Percentiles rank a stretch among this genome's conserved stretches.
Evolutionary conservation across 2,888 invertebrate genomes (phyloP).

Genomic region (Lydus trimaculatus): DNA sequence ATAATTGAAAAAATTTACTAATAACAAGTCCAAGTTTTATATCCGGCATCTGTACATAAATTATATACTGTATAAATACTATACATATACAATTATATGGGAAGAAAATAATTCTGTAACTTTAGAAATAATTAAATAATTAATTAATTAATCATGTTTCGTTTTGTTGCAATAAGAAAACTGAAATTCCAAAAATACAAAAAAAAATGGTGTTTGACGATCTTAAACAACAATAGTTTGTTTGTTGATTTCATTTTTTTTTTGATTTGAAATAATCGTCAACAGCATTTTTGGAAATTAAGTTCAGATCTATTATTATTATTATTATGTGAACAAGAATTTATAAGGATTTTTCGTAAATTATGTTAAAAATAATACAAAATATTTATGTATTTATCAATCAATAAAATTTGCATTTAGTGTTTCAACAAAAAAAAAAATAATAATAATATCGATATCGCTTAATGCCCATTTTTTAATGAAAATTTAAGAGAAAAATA

Average conservation of each 20-base stretch:
- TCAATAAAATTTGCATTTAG: conserved; percentile 59
- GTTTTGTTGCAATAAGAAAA: conserved; percentile 26
- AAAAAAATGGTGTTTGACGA: conserved; percentile 48
- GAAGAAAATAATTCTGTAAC: conserved; percentile 30
- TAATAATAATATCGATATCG: conserved; percentile 57
- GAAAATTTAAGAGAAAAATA: conserved; percentile 59
- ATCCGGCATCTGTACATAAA: conserved; percentile 41
- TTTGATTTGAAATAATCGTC: conserved; percentile 45
- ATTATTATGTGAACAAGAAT: conserved; percentile 48
- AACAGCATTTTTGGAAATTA: conserved; percentile 51
- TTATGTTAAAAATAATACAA: conserved; percentile 47
- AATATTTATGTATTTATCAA: conserved; percentile 58
- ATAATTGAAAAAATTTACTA: conserved; percentile 30
- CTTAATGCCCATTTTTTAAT: conserved; percentile 62
- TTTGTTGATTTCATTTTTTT: conserved; percentile 43
- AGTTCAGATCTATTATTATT: conserved; percentile 31
- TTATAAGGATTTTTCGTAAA: conserved; percentile 54
- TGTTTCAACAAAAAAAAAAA: conserved; percentile 42
- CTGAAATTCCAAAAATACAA: conserved; percentile 39
- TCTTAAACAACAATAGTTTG: conserved; percentile 35
- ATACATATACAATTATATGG: conserved; percentile 18
- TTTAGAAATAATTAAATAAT: conserved; percentile 46
- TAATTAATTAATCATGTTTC: conserved; percentile 29
- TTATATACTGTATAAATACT: conserved; percentile 12
- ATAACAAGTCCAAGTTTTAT: conserved; percentile 50